Percentiles rank a stretch among this genome's conserved stretches.
These are phyloP conservation scores for Mimas tiliae DNA, from an alignment of 2,888 invertebrate genomes.

Conservation along the genomic window DNA sequence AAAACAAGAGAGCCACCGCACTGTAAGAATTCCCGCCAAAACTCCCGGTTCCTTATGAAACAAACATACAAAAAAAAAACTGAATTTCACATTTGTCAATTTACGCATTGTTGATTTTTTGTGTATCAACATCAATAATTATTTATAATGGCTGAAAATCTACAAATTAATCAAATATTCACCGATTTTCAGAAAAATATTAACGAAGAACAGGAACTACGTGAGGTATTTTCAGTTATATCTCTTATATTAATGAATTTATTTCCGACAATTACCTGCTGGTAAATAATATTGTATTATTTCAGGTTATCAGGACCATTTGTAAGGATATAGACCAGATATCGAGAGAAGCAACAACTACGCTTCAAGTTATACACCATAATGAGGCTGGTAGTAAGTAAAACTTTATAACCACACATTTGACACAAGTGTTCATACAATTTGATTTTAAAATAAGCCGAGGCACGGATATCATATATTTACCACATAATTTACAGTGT, in stretches of 20 bases:
- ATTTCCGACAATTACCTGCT: too few species aligned
- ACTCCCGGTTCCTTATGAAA: too few species aligned
- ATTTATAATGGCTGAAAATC: slow-evolving; percentile 28
- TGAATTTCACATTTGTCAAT: neutral
- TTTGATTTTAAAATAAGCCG: neutral
- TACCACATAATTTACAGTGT: neutral
- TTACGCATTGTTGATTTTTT: neutral
- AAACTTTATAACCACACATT: slow-evolving; percentile 19
- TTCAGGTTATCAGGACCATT: slow-evolving; percentile 87
- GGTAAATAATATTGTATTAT: slow-evolving; percentile 29
- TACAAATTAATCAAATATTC: slow-evolving; percentile 55
- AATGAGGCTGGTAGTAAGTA: slow-evolving; percentile 88
- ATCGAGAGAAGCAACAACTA: slow-evolving; percentile 90
- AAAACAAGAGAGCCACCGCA: too few species aligned
- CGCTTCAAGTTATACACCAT: slow-evolving; percentile 93
- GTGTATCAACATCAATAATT: slow-evolving; percentile 1
- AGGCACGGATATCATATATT: neutral
- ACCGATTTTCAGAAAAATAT: slow-evolving; percentile 91
- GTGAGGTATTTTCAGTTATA: slow-evolving; percentile 86
- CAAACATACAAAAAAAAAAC: too few species aligned
- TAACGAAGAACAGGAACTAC: slow-evolving; percentile 90
- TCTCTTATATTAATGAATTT: too few species aligned
- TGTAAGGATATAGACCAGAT: slow-evolving; percentile 91
- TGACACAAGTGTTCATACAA: neutral
- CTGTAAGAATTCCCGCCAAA: too few species aligned